Base-by-base conservation (phyloP, 2,113 vertebrate species). In the Montifringilla adamsi region DNA sequence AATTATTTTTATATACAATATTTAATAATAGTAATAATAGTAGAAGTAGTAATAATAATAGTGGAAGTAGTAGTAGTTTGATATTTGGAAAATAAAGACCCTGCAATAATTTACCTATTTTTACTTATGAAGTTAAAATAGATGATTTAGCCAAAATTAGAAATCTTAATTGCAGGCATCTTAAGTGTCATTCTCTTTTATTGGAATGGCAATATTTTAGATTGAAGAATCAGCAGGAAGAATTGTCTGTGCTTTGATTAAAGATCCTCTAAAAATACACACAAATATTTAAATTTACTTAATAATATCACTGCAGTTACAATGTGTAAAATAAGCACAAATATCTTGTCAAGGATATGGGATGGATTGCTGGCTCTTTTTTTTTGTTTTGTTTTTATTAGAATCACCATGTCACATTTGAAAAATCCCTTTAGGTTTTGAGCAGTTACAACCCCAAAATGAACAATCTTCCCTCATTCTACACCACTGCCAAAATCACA, bases 211-310 rank as follows among this genome's bases (percentile, higher is more conserved):
- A 87, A 46, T 67, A 74, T 43, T 73, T 92, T 43, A 69, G 74
- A 59, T 72, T 7, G 81, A 84, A 92, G 68, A 81, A 95, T 69
- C 87, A 79, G 60, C 78, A 95, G 85, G 93, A 95, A 78, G 87
- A 88, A 79, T 49, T 88, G 75, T 72, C 91, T 94, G 37, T 68
- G 75, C 80, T 92, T 90, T 93, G 90, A 94, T 84, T 93, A 95
- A 95, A 87, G 59, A 90, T 27, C 47, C 31, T 91, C 91, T 82
- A 91, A 89, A 95, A 72, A 93, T 69, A 91, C 52, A 67, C 41
- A 56, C 55, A 86, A 80, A 66, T 66, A 85, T 27, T 85, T 69
- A 47, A 79, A 78, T 53, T 79, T 35, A 59, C 37, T 86, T 43
- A 59, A 50, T 56, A 76, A 84, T 39, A 76, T 69, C 77, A 58